These are phyloP conservation scores for Stegophylla sp. DNA, from an alignment of 2,888 invertebrate genomes.

Conservation along the genomic window DNA sequence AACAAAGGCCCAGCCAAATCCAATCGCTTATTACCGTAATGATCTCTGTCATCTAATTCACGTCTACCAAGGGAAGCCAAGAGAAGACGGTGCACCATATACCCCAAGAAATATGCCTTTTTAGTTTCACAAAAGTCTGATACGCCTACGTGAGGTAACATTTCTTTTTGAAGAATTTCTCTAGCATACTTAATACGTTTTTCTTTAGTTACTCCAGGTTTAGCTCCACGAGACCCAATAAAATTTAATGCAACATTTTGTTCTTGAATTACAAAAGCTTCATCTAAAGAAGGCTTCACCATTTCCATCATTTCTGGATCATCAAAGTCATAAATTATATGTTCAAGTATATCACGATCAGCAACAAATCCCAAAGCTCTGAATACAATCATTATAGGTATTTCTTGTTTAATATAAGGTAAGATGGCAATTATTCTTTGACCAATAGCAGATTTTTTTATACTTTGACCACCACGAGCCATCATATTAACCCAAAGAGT, in stretches of 20 bases:
- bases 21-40: constrained; percentile 97
- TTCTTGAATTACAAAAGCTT: constrained; percentile 99
- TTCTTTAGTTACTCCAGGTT: constrained; percentile 98
- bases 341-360: constrained; percentile 98
- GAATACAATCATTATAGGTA: constrained; percentile 99
- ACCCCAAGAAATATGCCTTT: constrained; percentile 97
- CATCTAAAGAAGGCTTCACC: constrained; percentile 98
- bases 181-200: constrained; percentile 98
- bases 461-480: constrained; percentile 94
- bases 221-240: constrained; percentile 95
- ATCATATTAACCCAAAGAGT: constrained; percentile 99
- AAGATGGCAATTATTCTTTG: constrained; percentile 97
- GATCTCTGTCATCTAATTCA: constrained; percentile 99
- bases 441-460: constrained; percentile 98
- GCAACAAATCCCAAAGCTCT: constrained; percentile 99
- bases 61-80: constrained; percentile 93
- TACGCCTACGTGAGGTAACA: constrained; percentile 99
- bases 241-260: constrained; percentile 98
- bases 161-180: constrained; percentile 99
- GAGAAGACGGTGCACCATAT: constrained; percentile 97
- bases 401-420: constrained; percentile 99
- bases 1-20: constrained; percentile 97
- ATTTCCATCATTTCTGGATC: constrained; percentile 99
- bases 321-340: constrained; percentile 99
- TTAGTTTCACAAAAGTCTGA: constrained; percentile 99